These are phyloP conservation scores for Cydia strobilella DNA, from an alignment of 1,140 invertebrate species.

Conservation along the genomic window DNA sequence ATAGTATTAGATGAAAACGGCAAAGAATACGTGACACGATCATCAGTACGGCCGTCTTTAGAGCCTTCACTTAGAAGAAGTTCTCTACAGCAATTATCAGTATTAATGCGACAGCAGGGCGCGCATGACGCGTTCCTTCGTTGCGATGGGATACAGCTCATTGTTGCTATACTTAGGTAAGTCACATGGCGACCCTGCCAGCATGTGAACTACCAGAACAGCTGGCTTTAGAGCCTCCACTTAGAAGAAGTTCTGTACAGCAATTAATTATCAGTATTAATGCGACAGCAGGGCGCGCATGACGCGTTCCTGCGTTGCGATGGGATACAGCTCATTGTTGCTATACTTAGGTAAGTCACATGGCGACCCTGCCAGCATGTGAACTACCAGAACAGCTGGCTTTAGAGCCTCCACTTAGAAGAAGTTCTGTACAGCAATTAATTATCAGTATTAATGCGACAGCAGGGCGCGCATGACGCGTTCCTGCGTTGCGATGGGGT, in stretches of 20 bases:
- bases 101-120: constrained; percentile 60
- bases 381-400: neutral
- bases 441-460: constrained; percentile 60
- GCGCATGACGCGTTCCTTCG: constrained; percentile 59
- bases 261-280: too few species aligned
- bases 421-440: too few species aligned
- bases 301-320: constrained; percentile 32
- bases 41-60: constrained; percentile 41
- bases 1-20: constrained; percentile 62
- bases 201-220: neutral
- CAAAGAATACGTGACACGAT: constrained; percentile 48
- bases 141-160: constrained; percentile 56
- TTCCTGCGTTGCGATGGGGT: constrained; percentile 33
- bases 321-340: constrained; percentile 52
- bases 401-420: neutral
- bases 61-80: constrained; percentile 63
- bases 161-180: constrained; percentile 63
- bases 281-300: constrained; percentile 58
- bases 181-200: neutral
- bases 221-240: constrained; percentile 54
- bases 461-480: constrained; percentile 53
- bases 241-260: too few species aligned
- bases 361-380: constrained; percentile 5
- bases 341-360: constrained; percentile 57
- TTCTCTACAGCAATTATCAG: constrained; percentile 66